Percentiles rank a stretch among this genome's conserved stretches.
These are phyloP conservation scores for Polyploca ridens DNA, from an alignment of 2,888 invertebrate genomes.

Conservation along the genomic window DNA sequence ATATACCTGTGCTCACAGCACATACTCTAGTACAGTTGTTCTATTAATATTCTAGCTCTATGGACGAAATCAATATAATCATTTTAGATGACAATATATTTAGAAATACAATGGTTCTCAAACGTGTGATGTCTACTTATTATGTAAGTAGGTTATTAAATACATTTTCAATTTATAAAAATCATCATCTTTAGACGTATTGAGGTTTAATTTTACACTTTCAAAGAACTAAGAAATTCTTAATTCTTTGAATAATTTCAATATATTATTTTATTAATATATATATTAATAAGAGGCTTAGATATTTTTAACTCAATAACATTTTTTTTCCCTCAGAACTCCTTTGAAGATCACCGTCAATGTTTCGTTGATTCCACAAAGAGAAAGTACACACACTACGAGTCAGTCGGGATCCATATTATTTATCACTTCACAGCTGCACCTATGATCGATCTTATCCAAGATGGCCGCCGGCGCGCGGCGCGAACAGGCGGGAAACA, in stretches of 20 bases:
- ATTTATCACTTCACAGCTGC: slow-evolving; percentile 81
- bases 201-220: background rate
- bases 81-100: too few relatives aligned
- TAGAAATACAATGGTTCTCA: too few relatives aligned
- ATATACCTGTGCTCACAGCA: too few relatives aligned
- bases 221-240: too few relatives aligned
- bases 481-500: slow-evolving; percentile 72
- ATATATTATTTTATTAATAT: too few relatives aligned
- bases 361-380: slow-evolving; percentile 37
- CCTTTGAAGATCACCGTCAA: slow-evolving; percentile 17
- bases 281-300: background rate
- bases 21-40: too few relatives aligned
- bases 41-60: too few relatives aligned
- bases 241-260: background rate
- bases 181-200: too few relatives aligned
- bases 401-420: slow-evolving; percentile 50
- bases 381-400: slow-evolving; percentile 53
- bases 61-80: too few relatives aligned
- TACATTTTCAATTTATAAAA: too few relatives aligned
- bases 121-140: too few relatives aligned
- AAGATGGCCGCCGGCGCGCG: slow-evolving; percentile 79
- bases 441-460: slow-evolving; percentile 82
- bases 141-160: too few relatives aligned
- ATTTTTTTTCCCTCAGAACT: slow-evolving; percentile 32
- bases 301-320: background rate